Percentiles rank a stretch among this genome's conserved stretches.
Conservation (phyloP, 2,113 vertebrate species). For the Campylomormyrus tamandua region DNA sequence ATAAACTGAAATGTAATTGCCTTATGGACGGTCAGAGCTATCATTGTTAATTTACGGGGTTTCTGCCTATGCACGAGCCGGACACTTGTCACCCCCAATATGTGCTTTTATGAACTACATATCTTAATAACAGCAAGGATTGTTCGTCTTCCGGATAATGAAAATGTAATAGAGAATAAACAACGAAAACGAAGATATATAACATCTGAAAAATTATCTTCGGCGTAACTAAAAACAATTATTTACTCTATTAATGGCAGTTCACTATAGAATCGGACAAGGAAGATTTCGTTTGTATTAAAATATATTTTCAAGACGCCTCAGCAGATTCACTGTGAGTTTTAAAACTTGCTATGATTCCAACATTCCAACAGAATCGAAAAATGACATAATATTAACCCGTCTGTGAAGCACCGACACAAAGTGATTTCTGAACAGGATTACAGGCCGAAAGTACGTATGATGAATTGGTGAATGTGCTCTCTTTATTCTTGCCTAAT, state of each 20-base stretch:
- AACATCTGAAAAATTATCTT: background rate
- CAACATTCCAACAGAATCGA: background rate
- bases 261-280: background rate
- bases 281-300: background rate
- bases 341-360: background rate
- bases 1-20: background rate
- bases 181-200: background rate
- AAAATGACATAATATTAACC: background rate
- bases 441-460: background rate
- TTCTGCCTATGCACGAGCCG: background rate
- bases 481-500: background rate
- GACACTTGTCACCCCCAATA: background rate
- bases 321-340: background rate
- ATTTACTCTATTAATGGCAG: background rate
- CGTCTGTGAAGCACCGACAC: background rate
- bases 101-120: conserved; percentile 10
- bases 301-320: background rate
- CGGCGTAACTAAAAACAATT: background rate
- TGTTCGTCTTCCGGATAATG: background rate
- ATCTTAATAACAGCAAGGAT: background rate
- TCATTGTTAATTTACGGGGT: background rate
- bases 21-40: background rate
- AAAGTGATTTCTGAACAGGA: background rate
- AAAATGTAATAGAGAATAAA: background rate
- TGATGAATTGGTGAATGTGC: background rate